Evolutionary conservation across 2,113 vertebrate species (phyloP).

Genomic region (Oryzias woworae): DNA sequence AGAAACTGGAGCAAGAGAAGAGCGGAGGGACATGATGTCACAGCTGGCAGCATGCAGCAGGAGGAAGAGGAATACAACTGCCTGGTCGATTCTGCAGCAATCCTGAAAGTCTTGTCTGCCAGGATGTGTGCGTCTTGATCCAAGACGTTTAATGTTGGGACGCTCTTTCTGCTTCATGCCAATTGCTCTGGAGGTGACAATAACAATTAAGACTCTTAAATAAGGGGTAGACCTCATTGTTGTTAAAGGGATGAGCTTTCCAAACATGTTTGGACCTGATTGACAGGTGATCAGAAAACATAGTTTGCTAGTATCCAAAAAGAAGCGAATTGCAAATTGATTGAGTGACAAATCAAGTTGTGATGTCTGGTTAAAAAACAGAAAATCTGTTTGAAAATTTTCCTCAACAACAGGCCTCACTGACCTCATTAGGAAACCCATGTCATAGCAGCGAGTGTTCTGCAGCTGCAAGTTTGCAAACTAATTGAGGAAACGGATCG

Average conservation of each 20-base stretch:
- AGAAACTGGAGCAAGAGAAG: conserved; percentile 38
- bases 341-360: conserved; percentile 11
- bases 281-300: conserved; percentile 11
- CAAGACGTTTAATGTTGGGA: neutral
- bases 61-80: conserved; percentile 16
- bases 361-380: conserved; percentile 38
- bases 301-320: neutral
- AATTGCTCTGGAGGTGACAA: neutral
- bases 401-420: conserved; percentile 33
- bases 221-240: conserved; percentile 1
- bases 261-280: conserved; percentile 19
- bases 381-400: conserved; percentile 27
- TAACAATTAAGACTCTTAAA: neutral
- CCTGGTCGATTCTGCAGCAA: conserved; percentile 8
- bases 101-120: conserved; percentile 3
- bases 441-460: conserved; percentile 41
- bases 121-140: conserved; percentile 11
- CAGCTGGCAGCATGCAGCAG: conserved; percentile 12
- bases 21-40: conserved; percentile 21
- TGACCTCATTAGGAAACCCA: conserved; percentile 39
- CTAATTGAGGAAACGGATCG: conserved; percentile 56
- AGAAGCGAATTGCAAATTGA: conserved; percentile 10
- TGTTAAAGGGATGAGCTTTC: conserved; percentile 2
- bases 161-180: neutral
- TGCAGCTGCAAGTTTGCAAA: conserved; percentile 49